phyloP scores from a whole-genome alignment of 2,113 vertebrate genomes.

The Pelobates fuscus region DNA sequence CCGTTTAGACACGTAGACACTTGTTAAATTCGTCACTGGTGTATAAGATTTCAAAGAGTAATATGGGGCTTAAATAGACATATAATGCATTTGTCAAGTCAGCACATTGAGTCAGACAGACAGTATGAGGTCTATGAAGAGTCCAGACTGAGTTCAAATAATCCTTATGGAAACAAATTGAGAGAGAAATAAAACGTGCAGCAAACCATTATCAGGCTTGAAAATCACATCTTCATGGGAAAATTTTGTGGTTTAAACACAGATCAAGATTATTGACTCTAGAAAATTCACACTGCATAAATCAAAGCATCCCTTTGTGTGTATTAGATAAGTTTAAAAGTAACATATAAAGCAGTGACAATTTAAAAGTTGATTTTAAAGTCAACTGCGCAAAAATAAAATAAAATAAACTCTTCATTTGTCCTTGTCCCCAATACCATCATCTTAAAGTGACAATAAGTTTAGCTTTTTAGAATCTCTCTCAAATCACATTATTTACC shows the following conservation, averaged over 20 bases:
- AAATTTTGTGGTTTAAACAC: background rate
- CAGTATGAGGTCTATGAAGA: constrained; percentile 23
- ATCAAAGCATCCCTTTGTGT: too few relatives aligned
- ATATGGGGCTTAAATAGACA: background rate
- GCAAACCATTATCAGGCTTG: constrained; percentile 4
- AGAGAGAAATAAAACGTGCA: constrained; percentile 23
- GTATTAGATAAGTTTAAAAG: too few relatives aligned
- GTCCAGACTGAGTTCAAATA: constrained; percentile 20
- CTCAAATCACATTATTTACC: too few relatives aligned
- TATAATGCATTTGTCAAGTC: constrained; percentile 30
- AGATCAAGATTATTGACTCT: too few relatives aligned
- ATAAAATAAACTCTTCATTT: too few relatives aligned
- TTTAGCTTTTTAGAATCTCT: too few relatives aligned
- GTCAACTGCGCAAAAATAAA: too few relatives aligned
- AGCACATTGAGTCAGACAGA: constrained; percentile 23
- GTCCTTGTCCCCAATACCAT: too few relatives aligned
- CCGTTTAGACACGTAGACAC: too few relatives aligned
- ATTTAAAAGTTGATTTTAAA: too few relatives aligned
- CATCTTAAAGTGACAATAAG: too few relatives aligned
- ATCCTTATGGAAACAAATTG: constrained; percentile 15
- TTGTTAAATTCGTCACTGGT: background rate
- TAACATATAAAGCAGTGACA: background rate
- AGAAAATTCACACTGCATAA: too few relatives aligned
- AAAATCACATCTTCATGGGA: constrained; percentile 31
- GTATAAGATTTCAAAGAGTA: background rate